Base-by-base conservation (phyloP, 2,888 invertebrate species). In the Entomobrya multifasciata region DNA sequence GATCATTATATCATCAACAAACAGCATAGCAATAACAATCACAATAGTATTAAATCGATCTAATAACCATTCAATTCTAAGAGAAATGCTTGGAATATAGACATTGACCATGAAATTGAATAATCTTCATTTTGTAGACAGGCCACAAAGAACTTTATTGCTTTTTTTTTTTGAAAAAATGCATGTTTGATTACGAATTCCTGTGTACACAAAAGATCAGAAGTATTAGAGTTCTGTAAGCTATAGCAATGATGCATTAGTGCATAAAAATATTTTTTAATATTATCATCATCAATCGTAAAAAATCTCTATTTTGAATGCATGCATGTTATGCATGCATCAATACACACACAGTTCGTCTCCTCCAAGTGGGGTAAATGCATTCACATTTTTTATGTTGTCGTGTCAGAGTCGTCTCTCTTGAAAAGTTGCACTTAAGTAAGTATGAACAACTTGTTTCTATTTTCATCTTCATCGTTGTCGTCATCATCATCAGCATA, bases 1-100 rank as follows among this genome's bases (percentile, higher is more conserved):
- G 57, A 57, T 72, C 72, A 81, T 72, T 81, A 57, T 57, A 81
- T 81, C 81, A 81, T 81, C 20, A 57, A 22, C 10, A 6, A 3
- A 57, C 20, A 11, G 20, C 22, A 25, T 52, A 52, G 22, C 10
- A 57, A 57, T 57, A 57, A 22, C 20, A 0, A 25, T 57, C 36
- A 36, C 36, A 8, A 36, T 6, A 4, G 36, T 36, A 36, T 36
- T 36, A 36, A 6, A 36, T 36, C 36, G 36, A 36, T 36, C 36
- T 36, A 36, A 36, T 36, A 36, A 36, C 36, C 4, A 36, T 36
- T 8, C 36, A 36, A 36, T 36, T 8, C 36, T 36, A 36, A 6
- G 8, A 36, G 8, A 36, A 36, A 49, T 3, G 2, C 49, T 15
- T 15, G 13, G 49, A 49, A 49, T 49, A 49, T 36, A 36, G 49